These are phyloP conservation scores for Cataglyphis livida DNA, from an alignment of 2,888 invertebrate species.

Conservation along the genomic window DNA sequence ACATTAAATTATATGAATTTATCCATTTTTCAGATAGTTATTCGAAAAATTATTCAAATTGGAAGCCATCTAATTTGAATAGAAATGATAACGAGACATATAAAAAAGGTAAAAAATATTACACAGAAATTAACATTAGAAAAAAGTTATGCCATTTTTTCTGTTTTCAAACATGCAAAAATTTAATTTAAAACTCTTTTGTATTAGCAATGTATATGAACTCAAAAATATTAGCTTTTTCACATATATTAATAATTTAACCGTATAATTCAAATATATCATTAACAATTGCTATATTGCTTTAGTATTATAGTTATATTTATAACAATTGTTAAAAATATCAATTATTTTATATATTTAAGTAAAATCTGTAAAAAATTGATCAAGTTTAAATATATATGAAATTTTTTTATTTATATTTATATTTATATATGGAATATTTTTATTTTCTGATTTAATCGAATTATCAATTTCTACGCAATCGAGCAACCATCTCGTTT, in stretches of 20 bases:
- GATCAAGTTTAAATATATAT: background rate
- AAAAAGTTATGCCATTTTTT: background rate
- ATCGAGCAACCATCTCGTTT: background rate
- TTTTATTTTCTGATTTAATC: background rate
- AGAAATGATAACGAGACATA: slow-evolving; percentile 6
- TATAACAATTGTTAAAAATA: background rate
- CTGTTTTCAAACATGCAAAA: background rate
- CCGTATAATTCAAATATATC: background rate
- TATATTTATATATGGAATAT: no score
- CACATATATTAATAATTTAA: background rate
- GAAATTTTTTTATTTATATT: background rate
- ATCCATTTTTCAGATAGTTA: background rate
- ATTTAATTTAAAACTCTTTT: background rate
- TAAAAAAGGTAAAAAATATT: slow-evolving; percentile 20
- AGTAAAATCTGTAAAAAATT: background rate
- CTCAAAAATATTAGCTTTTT: background rate
- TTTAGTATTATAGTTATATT: background rate
- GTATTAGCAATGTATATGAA: background rate
- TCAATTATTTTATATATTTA: background rate
- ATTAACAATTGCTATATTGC: background rate
- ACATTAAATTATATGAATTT: background rate
- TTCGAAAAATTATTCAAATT: background rate
- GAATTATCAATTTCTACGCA: slow-evolving; percentile 1
- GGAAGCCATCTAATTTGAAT: background rate
- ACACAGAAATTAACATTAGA: background rate